Evolutionary conservation across 2,888 invertebrate species (phyloP), one percentile per base, ranked within the genome.

Genomic region (Reticulitermes lucifugus): DNA sequence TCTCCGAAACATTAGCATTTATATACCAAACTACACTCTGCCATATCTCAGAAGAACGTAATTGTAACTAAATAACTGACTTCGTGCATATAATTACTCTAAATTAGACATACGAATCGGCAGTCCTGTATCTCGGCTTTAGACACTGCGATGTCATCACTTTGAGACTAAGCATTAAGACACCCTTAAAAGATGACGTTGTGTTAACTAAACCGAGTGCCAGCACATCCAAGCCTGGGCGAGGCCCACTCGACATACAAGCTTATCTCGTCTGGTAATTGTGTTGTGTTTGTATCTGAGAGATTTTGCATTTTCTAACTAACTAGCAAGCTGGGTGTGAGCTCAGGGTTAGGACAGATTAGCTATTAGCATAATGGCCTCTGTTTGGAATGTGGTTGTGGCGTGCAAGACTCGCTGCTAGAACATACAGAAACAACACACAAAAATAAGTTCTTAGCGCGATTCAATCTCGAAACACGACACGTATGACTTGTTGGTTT

Each of bases 251-350:
- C n/a, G n/a, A 46, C 46, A 77, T 41, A 77, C 43, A 46, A 46
- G 43, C 77, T 77, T 77, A 77, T 79, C 35, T 79, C 29, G 14
- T 14, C 79, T 79, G 51, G 25, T 79, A 79, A 79, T 55, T 79
- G 79, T 79, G 79, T 41, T 81, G 81, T 51, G 81, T 81, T 81
- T 60, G 43, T 43, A 60, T 81, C 41, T 81, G 81, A 81, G 65
- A 59, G 81, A 81, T 81, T 81, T 81, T 81, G 81, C 81, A 81
- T 81, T 81, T 65, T 81, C 81, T 81, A 81, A 81, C 81, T 43
- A 81, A 81, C 81, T 60, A 46, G 79, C 79, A 35, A 29, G 59
- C 79, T 79, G 81, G 81, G 81, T 81, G 81, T 81, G 81, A 81
- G 60, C 14, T 29, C 60, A 41, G 77, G 46, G n/a, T 35, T 77